phyloP scores from a whole-genome alignment of 2,888 invertebrate genomes.

The Cyrtodaria siliqua region DNA sequence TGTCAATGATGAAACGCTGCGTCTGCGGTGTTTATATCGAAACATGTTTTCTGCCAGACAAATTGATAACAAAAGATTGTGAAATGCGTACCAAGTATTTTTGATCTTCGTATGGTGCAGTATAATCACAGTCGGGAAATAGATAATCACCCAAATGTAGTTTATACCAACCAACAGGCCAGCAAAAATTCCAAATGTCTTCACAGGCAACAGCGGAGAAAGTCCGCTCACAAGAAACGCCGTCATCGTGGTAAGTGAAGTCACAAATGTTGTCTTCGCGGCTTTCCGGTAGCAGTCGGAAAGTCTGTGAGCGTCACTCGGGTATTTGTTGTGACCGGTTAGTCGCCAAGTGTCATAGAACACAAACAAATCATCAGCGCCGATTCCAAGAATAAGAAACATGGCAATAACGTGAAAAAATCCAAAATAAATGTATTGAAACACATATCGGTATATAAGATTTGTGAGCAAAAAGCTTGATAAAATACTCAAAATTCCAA shows the following conservation, averaged over 20 bases:
- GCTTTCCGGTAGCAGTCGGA: slow-evolving; percentile 80
- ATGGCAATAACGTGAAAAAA: slow-evolving; percentile 83
- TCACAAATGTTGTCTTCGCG: slow-evolving; percentile 80
- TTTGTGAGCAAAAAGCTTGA: slow-evolving; percentile 73
- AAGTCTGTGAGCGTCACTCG: slow-evolving; percentile 75
- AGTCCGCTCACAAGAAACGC: slow-evolving; percentile 81
- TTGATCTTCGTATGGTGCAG: slow-evolving; percentile 63
- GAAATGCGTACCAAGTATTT: slow-evolving; percentile 40
- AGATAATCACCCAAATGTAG: slow-evolving; percentile 83
- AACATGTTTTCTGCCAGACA: slow-evolving; percentile 27
- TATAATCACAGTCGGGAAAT: slow-evolving; percentile 79
- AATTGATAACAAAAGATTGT: slow-evolving; percentile 17
- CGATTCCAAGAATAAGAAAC: slow-evolving; percentile 84
- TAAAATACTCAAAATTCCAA: slow-evolving; percentile 69
- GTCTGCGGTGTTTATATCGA: background rate
- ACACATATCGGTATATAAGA: slow-evolving; percentile 72
- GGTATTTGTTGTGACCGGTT: slow-evolving; percentile 68
- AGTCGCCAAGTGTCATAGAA: slow-evolving; percentile 83
- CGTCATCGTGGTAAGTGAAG: slow-evolving; percentile 81
- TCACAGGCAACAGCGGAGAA: slow-evolving; percentile 79
- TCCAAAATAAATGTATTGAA: slow-evolving; percentile 78
- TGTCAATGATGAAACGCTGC: background rate
- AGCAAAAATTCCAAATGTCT: slow-evolving; percentile 81
- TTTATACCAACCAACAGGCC: slow-evolving; percentile 80
- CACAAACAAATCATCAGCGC: slow-evolving; percentile 84